These are phyloP conservation scores for Hirtodrosophila confusa DNA, from an alignment of 2,888 invertebrate genomes.

Conservation along the genomic window DNA sequence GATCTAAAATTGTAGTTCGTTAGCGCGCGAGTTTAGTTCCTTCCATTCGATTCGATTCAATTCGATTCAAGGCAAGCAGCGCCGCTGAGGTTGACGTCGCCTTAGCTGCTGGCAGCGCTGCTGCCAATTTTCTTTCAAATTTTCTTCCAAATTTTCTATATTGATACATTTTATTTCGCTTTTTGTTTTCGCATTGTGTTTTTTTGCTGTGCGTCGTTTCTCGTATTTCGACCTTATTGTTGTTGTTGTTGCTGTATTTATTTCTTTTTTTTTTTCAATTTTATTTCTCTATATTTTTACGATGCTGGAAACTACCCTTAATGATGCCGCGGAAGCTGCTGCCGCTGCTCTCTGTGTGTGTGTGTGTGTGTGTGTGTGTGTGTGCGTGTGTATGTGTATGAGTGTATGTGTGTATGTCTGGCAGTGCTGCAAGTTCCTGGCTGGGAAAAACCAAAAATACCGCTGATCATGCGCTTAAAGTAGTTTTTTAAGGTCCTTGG, in stretches of 20 bases:
- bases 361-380: conserved; percentile 2
- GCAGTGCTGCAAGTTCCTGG: conserved; percentile 41
- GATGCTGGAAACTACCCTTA: conserved; percentile 81
- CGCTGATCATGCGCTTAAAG: conserved; percentile 68
- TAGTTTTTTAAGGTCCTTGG: conserved; percentile 51
- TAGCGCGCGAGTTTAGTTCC: conserved; percentile 24
- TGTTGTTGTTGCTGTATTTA: conserved; percentile 35
- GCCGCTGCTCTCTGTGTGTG: conserved; percentile 29
- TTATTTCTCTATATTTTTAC: conserved; percentile 82
- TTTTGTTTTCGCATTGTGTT: conserved; percentile 49
- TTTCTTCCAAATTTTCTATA: conserved; percentile 59
- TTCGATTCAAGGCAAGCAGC: conserved; percentile 2
- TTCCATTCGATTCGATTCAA: background rate
- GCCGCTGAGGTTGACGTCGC: too few species aligned
- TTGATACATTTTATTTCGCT: conserved; percentile 72
- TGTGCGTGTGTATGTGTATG: conserved; percentile 13
- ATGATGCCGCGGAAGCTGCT: conserved; percentile 73
- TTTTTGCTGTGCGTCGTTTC: conserved; percentile 22
- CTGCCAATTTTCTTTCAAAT: conserved; percentile 51
- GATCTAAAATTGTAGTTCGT: conserved; percentile 67
- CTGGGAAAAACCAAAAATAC: conserved; percentile 54
- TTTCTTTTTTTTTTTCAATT: conserved; percentile 71
- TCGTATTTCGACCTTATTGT: conserved; percentile 30
- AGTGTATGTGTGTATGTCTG: conserved; percentile 19
- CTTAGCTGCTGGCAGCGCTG: conserved; percentile 7